Conservation (phyloP, 2,797 vertebrate genomes). For the Gymnocypris eckloni region DNA sequence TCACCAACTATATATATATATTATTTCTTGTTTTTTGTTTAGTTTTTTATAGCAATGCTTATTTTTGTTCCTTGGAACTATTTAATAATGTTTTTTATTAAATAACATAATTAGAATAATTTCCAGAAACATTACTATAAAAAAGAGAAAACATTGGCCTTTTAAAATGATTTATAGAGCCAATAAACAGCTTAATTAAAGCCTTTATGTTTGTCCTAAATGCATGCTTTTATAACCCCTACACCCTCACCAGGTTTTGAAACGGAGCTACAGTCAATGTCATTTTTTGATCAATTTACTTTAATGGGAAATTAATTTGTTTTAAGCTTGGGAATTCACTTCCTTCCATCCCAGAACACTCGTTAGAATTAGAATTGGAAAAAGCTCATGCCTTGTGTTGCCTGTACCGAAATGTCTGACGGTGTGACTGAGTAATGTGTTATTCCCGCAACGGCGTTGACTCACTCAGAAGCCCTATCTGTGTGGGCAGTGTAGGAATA, state of each 20-base stretch:
- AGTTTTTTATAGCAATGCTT: neutral
- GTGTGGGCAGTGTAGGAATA: conserved; percentile 78
- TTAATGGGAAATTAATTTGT: conserved; percentile 16
- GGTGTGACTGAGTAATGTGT: conserved; percentile 70
- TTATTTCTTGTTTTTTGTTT: too few relatives aligned
- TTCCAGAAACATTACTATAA: neutral
- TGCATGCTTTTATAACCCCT: neutral
- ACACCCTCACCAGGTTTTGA: neutral
- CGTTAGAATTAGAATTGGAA: conserved; percentile 16
- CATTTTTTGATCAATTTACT: conserved; percentile 24
- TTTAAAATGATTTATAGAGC: conserved; percentile 9
- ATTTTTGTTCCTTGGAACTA: neutral
- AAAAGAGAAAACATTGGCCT: neutral
- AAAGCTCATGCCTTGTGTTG: conserved; percentile 5
- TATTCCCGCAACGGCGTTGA: conserved; percentile 72
- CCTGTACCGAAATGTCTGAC: conserved; percentile 52
- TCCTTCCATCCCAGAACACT: conserved; percentile 21
- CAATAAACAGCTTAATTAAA: neutral
- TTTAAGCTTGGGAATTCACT: conserved; percentile 35
- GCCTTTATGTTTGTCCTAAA: neutral
- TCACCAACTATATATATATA: too few relatives aligned
- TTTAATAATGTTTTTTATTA: neutral
- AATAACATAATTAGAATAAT: neutral
- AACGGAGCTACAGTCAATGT: neutral
- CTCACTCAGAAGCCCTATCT: conserved; percentile 73